Evolutionary conservation across 2,113 vertebrate genomes (phyloP), one percentile per base, ranked within the genome.

Genomic region (Oxyura jamaicensis): DNA sequence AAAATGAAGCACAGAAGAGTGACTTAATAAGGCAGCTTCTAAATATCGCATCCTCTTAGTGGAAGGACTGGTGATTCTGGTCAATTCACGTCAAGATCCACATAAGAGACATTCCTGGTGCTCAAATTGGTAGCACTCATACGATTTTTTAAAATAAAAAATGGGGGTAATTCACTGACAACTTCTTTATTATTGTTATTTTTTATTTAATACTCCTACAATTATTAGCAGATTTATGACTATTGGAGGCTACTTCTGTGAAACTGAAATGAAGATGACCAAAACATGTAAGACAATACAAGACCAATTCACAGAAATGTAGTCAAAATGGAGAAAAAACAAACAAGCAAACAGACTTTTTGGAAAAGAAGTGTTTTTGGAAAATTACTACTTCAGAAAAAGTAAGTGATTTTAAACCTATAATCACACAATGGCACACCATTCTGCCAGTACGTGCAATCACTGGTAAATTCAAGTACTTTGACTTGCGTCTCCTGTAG

Each of bases 21-120:
- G 36, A 81, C 52, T 92, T 90, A 1, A 71, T 83, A 92, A 88
- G 68, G 77, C 7, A 41, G 46, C 31, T 92, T 92, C 42, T 65
- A 41, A 53, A 26, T 53, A 15, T 71, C 62, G 44, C 66, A 77
- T 67, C 63, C 41, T 33, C 13, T 48, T 85, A 77, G 68, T 48
- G 71, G 71, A 82, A 79, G 58, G 62, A 65, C 35, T 10, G 11
- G 31, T n/a, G 67, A 75, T 67, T 59, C 68, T 74, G 22, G 10
- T 11, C 48, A 9, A 69, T 69, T 83, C 41, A 44, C 21, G 77
- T 69, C 17, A 56, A 86, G 46, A 83, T 13, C 6, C 72, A 73
- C 5, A 7, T 8, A 77, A 66, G 1, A 87, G 22, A 18, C 13
- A 4, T 39, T 21, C 69, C 56, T 58, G 5, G 21, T 55, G 22